Conservation (phyloP, 1,140 invertebrate species). For the Diachasmimorpha longicaudata region DNA sequence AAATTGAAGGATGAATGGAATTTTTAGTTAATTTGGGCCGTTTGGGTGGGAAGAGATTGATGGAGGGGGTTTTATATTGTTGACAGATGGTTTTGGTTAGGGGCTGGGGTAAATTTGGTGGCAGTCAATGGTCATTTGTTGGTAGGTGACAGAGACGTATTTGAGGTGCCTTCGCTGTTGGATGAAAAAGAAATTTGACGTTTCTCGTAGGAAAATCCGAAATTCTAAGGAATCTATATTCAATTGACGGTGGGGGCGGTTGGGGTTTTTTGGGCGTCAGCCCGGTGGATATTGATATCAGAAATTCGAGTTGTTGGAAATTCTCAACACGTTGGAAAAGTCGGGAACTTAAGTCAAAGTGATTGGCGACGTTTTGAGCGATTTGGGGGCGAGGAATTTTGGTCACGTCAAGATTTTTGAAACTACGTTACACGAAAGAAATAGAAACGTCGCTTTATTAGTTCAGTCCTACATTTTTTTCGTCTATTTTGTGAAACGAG, state of each 20-base stretch:
- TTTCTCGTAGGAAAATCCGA: no score
- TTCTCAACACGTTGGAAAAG: slow-evolving; percentile 24
- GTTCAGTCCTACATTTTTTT: not conserved
- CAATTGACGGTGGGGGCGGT: not conserved
- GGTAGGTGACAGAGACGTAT: no score
- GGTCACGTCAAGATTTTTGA: not conserved
- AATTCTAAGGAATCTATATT: not conserved
- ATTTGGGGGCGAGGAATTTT: not conserved
- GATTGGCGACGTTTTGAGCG: slow-evolving; percentile 14
- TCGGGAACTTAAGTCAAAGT: slow-evolving; percentile 12
- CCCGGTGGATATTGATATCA: not conserved
- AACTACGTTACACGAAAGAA: not conserved
- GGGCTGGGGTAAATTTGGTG: no score
- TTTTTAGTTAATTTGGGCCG: no score
- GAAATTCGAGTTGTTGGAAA: not conserved
- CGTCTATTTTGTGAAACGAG: not conserved
- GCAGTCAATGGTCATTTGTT: no score
- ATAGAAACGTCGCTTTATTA: not conserved
- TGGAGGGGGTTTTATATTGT: no score
- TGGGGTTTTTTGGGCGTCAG: not conserved
- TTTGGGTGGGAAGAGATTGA: no score
- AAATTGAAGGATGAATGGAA: no score
- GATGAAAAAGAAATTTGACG: no score
- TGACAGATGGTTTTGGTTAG: no score
- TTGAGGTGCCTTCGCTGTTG: no score